Evolutionary conservation across 2,113 vertebrate species (phyloP).

Genomic region (Muscicapa adusta): DNA sequence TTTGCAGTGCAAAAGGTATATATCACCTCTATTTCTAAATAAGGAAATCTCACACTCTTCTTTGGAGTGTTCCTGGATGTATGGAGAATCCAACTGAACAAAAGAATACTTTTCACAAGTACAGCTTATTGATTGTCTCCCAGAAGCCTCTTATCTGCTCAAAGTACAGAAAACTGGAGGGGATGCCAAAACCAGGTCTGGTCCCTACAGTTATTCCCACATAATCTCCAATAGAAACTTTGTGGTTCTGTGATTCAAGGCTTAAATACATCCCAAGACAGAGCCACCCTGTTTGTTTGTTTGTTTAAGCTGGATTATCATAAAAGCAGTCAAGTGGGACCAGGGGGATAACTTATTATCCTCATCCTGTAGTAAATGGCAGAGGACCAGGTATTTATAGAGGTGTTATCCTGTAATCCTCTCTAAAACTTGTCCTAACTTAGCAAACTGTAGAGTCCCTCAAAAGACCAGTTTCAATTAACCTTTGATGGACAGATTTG

Average conservation of each 20-base stretch:
- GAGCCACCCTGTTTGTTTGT: background rate
- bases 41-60: background rate
- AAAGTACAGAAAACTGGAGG: background rate
- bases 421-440: background rate
- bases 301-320: background rate
- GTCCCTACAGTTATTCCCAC: background rate
- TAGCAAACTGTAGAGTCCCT: background rate
- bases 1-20: conserved; percentile 98
- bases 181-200: background rate
- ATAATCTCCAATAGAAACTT: background rate
- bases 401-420: background rate
- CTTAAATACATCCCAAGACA: background rate
- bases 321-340: background rate
- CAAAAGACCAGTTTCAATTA: background rate
- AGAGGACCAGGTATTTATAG: background rate
- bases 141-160: background rate
- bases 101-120: background rate
- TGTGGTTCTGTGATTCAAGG: background rate
- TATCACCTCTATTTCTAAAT: background rate
- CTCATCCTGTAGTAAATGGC: background rate
- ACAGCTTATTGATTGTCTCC: background rate
- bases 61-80: background rate
- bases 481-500: background rate
- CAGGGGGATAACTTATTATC: background rate
- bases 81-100: background rate